A percentile compares a stretch with the other conserved stretches of the same genome.
Evolutionary conservation across 2,888 invertebrate genomes (phyloP).

Genomic region (Ormyrus labotus): DNA sequence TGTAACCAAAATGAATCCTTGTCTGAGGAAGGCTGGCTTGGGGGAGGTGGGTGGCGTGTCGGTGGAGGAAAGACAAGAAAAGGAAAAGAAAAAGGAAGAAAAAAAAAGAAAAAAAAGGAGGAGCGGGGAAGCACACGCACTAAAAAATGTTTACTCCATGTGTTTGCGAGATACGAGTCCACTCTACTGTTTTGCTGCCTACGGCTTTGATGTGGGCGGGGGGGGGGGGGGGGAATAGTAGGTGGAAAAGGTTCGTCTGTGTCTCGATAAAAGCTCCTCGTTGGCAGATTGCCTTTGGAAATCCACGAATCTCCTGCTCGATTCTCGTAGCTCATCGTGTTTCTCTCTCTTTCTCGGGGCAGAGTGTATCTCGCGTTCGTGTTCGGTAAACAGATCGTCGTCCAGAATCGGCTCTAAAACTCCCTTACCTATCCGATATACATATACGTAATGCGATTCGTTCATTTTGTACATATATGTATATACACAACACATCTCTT

Average conservation of each 20-base stretch:
- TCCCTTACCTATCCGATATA: no score
- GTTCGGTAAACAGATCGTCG: constrained; percentile 28
- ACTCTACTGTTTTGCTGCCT: constrained; percentile 27
- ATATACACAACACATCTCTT: not conserved
- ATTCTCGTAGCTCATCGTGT: not conserved
- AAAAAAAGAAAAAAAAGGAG: not conserved
- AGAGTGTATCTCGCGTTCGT: not conserved
- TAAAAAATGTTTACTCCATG: constrained; percentile 23
- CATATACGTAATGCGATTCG: not conserved
- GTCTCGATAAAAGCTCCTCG: constrained; percentile 47
- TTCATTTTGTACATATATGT: not conserved
- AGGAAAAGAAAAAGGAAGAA: no score
- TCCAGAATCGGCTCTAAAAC: not conserved
- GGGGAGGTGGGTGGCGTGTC: no score
- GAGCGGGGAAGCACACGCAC: not conserved
- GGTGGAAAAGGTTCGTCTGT: constrained; percentile 45
- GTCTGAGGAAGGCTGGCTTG: no score
- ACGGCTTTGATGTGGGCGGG: constrained; percentile 33
- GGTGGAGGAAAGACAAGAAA: no score
- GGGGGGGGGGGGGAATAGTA: not conserved
- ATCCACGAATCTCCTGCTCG: constrained; percentile 27
- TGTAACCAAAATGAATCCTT: not conserved
- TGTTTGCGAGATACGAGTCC: no score
- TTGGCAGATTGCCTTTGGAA: constrained; percentile 48
- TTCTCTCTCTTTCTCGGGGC: constrained; percentile 13